phyloP scores from a whole-genome alignment of 2,888 invertebrate species.

The Gari tellinella region DNA sequence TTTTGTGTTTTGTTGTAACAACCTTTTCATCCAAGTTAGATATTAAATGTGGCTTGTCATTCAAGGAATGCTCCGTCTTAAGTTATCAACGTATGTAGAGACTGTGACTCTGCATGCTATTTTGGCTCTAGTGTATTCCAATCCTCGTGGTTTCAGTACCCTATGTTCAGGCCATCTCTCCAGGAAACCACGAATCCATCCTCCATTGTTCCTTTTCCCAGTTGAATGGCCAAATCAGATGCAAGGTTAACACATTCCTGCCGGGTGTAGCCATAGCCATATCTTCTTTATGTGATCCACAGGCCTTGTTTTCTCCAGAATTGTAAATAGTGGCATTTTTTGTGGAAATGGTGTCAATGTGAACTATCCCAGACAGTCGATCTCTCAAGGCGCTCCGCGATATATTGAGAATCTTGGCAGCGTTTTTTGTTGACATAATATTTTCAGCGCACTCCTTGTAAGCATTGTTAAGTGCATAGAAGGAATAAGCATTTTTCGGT shows the following conservation, averaged over 20 bases:
- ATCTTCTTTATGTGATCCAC: slow-evolving; percentile 21
- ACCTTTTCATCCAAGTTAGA: slow-evolving; percentile 52
- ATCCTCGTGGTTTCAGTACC: slow-evolving; percentile 11
- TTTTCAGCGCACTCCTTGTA: slow-evolving; percentile 15
- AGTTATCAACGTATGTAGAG: slow-evolving; percentile 9
- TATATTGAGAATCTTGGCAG: slow-evolving; percentile 6
- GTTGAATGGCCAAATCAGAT: slow-evolving; percentile 23
- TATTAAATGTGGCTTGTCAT: slow-evolving; percentile 35
- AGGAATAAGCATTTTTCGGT: no score
- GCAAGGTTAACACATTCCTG: slow-evolving; percentile 29
- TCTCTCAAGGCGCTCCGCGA: slow-evolving; percentile 25
- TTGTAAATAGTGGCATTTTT: slow-evolving; percentile 14
- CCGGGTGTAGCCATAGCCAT: slow-evolving; percentile 33
- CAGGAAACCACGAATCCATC: slow-evolving; percentile 26
- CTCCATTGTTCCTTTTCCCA: slow-evolving; percentile 21
- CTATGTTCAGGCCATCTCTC: slow-evolving; percentile 22
- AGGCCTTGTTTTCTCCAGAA: slow-evolving; percentile 21
- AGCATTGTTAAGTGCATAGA: slow-evolving; percentile 18
- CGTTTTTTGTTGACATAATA: slow-evolving; percentile 22
- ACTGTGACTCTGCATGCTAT: slow-evolving; percentile 11
- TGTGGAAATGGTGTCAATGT: slow-evolving; percentile 15
- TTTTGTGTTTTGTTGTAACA: slow-evolving; percentile 26
- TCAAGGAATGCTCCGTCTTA: slow-evolving; percentile 21
- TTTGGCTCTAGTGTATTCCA: slow-evolving; percentile 32
- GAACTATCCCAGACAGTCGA: slow-evolving; percentile 12